Evolutionary conservation across 2,113 vertebrate genomes (phyloP), one percentile per base, ranked within the genome.

Genomic region (Chionomys nivalis): DNA sequence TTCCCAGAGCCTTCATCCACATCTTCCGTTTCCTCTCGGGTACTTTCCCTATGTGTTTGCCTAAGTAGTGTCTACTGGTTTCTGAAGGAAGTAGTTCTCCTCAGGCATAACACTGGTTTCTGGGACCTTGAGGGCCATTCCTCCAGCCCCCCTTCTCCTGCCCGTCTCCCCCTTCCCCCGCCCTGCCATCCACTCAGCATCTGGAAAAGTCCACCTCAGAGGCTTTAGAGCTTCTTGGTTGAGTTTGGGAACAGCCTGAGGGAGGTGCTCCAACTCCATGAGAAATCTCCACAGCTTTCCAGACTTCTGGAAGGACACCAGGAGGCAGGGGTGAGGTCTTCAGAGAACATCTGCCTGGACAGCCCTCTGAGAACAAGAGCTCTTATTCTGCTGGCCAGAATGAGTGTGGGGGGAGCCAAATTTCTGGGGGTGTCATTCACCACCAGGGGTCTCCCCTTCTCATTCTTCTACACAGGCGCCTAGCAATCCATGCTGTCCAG

Each of bases 391-490:
- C 28, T 24, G 36, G 11, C 2, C 44, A 21, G 36, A 47, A 24
- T 21, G 90, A 42, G 65, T n/a, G 49, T 11, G 52, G 52, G 16
- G 55, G 16, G 2, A 89, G 28, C 82, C 36, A 68, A 44, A 78
- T 61, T 77, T 49, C 86, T 49, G 89, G 87, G 92, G 93, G 94
- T 24, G 26, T 72, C 47, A 39, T 44, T 31, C 4, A 0, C 97
- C 94, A 97, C 96, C 96, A 97, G 96, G 96, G 92, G 88, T 92
- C 97, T 90, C 66, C 19, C 61, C 61, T 58, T 58, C 58, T 66
- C 33, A 72, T 23, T 55, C 36, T 24, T 13, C 88, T 58, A 6
- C 21, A 17, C n/a, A 65, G 11, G 11, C 31, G 9, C 31, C 42
- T n/a, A n/a, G n/a, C 65, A 52, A 14, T 28, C 33, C 7, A 10